Conservation (phyloP, 2,888 invertebrate species). For the Pinctada fucata region DNA sequence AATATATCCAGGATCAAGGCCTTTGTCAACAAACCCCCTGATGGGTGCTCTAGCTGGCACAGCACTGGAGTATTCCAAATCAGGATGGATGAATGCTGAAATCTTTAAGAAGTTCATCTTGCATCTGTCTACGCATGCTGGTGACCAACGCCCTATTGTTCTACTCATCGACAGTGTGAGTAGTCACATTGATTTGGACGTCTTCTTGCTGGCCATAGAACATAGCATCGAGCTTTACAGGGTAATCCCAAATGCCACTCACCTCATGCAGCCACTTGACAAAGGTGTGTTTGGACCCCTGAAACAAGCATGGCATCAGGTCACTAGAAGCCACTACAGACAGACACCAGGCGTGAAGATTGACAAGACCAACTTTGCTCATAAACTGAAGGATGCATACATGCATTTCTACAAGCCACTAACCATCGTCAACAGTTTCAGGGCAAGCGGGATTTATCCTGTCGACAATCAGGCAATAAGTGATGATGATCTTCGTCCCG, state of each 20-base stretch:
- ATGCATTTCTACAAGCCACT: conserved; percentile 10
- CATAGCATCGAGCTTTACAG: not conserved
- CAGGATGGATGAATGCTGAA: conserved; percentile 3
- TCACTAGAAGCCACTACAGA: not conserved
- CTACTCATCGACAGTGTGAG: not conserved
- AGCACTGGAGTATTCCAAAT: not conserved
- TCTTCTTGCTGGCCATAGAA: not conserved
- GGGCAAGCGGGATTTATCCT: conserved; percentile 1
- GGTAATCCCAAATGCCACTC: not conserved
- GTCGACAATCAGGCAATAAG: not conserved
- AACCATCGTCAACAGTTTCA: conserved; percentile 4
- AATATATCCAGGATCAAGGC: not conserved
- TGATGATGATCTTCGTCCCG: not conserved
- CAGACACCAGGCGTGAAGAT: conserved; percentile 1
- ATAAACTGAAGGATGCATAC: conserved; percentile 6
- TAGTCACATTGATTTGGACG: not conserved
- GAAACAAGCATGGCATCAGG: not conserved
- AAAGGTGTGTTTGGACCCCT: not conserved
- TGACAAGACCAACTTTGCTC: not conserved
- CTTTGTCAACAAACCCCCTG: not conserved
- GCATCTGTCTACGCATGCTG: conserved; percentile 3
- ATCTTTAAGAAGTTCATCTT: not conserved
- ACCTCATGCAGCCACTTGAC: not conserved
- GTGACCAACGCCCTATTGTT: not conserved
- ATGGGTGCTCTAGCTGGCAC: conserved; percentile 1